Conservation (phyloP, 2,797 vertebrate species). For the Mormyrus proboscirostris region DNA sequence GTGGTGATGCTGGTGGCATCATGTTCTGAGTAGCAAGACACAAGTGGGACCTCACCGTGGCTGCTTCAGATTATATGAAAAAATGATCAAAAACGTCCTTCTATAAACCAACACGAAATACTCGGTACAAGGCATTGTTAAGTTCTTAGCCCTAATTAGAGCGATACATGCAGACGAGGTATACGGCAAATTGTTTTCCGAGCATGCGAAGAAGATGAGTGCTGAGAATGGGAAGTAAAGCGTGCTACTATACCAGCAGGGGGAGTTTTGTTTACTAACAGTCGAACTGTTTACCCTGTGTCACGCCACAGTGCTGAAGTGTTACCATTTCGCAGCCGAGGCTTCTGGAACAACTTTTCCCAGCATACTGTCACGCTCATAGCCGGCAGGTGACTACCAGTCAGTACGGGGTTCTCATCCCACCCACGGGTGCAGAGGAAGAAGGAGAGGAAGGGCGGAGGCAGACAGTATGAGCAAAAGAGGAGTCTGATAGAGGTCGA, state of each 20-base stretch:
- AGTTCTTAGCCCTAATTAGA: neutral
- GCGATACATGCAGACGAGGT: neutral
- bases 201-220: neutral
- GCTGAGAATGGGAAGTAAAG: neutral
- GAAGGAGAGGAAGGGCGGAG: constrained; percentile 12
- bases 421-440: constrained; percentile 24
- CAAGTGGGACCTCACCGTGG: neutral
- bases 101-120: neutral
- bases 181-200: neutral
- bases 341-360: constrained; percentile 30
- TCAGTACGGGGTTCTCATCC: constrained; percentile 25
- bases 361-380: constrained; percentile 26
- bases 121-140: neutral
- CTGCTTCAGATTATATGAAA: neutral
- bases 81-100: neutral
- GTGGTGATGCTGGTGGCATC: neutral
- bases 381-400: constrained; percentile 30
- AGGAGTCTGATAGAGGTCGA: neutral
- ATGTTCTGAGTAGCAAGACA: neutral
- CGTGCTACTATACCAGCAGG: neutral
- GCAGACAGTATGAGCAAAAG: neutral
- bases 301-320: constrained; percentile 5
- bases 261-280: neutral
- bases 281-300: constrained; percentile 34
- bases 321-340: constrained; percentile 19